Conservation (phyloP, 2,888 invertebrate genomes). For the Pemphredon lugubris region DNA sequence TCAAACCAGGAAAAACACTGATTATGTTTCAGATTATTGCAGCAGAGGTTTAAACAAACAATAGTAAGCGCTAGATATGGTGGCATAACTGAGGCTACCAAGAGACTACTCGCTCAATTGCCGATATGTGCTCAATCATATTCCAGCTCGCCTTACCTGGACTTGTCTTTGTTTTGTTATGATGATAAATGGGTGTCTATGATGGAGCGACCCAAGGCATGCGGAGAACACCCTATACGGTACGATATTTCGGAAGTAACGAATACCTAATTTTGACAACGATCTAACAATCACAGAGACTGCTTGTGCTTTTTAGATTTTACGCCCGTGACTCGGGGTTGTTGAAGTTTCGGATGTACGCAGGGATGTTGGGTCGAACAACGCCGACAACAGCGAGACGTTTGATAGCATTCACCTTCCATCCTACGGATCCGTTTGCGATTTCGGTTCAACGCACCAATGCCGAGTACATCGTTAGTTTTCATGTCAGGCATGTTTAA, state of each 20-base stretch:
- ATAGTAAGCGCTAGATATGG: slow-evolving; percentile 94
- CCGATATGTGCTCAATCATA: slow-evolving; percentile 98
- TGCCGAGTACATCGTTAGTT: slow-evolving; percentile 96
- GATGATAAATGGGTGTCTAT: slow-evolving; percentile 98
- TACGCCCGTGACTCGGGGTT: slow-evolving; percentile 91
- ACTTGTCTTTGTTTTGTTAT: slow-evolving; percentile 94
- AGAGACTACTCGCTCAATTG: slow-evolving; percentile 92
- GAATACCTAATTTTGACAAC: too few relatives aligned
- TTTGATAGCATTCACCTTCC: slow-evolving; percentile 96
- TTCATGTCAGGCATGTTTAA: slow-evolving; percentile 90
- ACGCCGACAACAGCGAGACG: slow-evolving; percentile 87
- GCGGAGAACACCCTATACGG: slow-evolving; percentile 96
- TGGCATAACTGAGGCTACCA: slow-evolving; percentile 94
- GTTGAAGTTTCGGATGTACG: slow-evolving; percentile 89
- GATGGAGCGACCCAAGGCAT: slow-evolving; percentile 96
- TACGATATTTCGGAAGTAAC: too few relatives aligned
- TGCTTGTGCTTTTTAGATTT: slow-evolving; percentile 87
- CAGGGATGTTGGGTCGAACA: slow-evolving; percentile 85
- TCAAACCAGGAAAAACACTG: too few relatives aligned
- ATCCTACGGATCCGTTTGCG: slow-evolving; percentile 97
- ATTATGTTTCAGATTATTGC: slow-evolving; percentile 81
- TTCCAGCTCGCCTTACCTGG: slow-evolving; percentile 95
- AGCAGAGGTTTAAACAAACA: slow-evolving; percentile 92
- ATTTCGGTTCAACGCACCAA: slow-evolving; percentile 97
- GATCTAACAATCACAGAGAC: too few relatives aligned